Conservation (phyloP, 2,113 vertebrate species). For the Ophthalmolycus amberensis region DNA sequence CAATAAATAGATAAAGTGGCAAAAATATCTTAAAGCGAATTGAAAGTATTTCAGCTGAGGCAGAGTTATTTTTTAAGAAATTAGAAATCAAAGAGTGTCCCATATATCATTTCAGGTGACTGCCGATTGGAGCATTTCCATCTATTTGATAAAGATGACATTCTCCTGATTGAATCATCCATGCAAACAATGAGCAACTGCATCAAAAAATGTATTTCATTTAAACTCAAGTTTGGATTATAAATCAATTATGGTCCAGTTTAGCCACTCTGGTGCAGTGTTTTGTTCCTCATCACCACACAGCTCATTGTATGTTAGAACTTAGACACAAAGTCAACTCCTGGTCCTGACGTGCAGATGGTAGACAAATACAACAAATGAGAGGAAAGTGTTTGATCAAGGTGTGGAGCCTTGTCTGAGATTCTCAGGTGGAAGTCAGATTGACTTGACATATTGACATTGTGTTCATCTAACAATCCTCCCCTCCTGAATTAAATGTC, state of each 20-base stretch:
- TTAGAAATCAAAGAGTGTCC: not conserved
- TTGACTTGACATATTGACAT: not conserved
- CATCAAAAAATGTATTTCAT: not conserved
- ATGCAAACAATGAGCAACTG: not conserved
- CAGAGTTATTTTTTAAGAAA: not conserved
- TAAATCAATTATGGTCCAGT: not conserved
- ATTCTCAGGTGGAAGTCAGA: not conserved
- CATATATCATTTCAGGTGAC: not conserved
- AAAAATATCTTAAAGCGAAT: not conserved
- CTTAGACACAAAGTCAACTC: not conserved
- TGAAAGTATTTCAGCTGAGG: not conserved
- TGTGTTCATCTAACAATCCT: not conserved
- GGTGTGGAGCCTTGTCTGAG: not conserved
- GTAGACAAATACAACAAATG: not conserved
- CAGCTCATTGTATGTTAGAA: not conserved
- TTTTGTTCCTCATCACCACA: not conserved
- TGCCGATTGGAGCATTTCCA: not conserved
- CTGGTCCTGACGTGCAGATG: not conserved
- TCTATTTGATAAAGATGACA: not conserved
- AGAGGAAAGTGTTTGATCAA: not conserved
- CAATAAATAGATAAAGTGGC: not conserved
- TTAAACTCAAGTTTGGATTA: not conserved
- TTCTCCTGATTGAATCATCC: slow-evolving; percentile 1
- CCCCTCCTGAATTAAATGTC: not conserved
- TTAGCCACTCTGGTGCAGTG: not conserved